A percentile compares a stretch with the other conserved stretches of the same genome.
phyloP scores from a whole-genome alignment of 2,113 vertebrate species.

The Scomber scombrus region DNA sequence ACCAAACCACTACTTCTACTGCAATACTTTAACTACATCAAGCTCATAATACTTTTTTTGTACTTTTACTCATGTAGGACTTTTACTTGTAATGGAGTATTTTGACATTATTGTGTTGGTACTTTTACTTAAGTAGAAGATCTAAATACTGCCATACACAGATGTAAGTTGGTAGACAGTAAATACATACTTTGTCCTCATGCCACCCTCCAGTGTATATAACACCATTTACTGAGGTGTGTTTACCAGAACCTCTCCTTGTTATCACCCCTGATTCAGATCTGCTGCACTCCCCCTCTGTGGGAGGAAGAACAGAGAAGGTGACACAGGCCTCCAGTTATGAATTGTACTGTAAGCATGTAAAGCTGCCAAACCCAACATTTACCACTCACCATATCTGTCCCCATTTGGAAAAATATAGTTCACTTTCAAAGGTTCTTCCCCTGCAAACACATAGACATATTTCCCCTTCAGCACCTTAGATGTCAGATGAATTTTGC shows the following conservation, averaged over 20 bases:
- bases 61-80: too few species aligned
- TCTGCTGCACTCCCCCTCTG: conserved; percentile 85
- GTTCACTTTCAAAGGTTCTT: conserved; percentile 66
- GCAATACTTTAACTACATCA: too few species aligned
- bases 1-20: too few species aligned
- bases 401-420: conserved; percentile 88
- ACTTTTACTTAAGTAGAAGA: not conserved
- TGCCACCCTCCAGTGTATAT: conserved; percentile 86
- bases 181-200: conserved; percentile 85
- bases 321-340: not conserved
- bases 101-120: too few species aligned
- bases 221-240: conserved; percentile 80
- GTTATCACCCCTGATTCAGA: conserved; percentile 77
- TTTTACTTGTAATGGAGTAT: too few species aligned
- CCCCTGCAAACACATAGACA: conserved; percentile 68
- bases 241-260: conserved; percentile 85
- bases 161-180: not conserved
- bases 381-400: conserved; percentile 83
- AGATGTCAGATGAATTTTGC: not conserved
- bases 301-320: not conserved
- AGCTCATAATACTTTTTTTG: too few species aligned
- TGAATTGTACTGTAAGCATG: not conserved
- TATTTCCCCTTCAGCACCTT: not conserved
- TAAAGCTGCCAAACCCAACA: not conserved
- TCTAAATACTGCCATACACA: not conserved